Percentiles rank a stretch among this genome's conserved stretches.
These are phyloP conservation scores for Gymnoscelis rufifasciata DNA, from an alignment of 2,888 invertebrate species.

Conservation along the genomic window DNA sequence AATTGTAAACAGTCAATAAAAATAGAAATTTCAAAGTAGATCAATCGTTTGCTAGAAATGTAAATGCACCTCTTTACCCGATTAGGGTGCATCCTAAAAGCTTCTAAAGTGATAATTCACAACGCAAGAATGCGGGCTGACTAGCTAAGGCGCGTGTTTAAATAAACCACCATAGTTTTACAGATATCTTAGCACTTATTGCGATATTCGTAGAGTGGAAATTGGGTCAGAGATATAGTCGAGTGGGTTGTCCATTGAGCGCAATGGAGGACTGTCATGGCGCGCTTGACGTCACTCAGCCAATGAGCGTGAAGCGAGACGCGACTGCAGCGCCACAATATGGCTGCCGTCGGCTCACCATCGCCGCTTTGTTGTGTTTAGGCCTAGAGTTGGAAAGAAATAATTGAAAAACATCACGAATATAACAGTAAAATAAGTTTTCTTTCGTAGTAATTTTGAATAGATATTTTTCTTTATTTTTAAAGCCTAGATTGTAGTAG, in stretches of 20 bases:
- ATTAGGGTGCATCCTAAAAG: constrained; percentile 77
- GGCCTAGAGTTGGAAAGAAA: constrained; percentile 65
- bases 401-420: constrained; percentile 34
- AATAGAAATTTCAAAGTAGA: constrained; percentile 57
- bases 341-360: constrained; percentile 69
- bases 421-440: constrained; percentile 24
- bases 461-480: constrained; percentile 4
- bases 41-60: constrained; percentile 65
- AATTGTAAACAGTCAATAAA: constrained; percentile 64
- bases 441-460: neutral
- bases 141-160: constrained; percentile 62
- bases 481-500: constrained; percentile 10
- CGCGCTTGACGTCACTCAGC: constrained; percentile 74
- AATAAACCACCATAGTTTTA: constrained; percentile 39
- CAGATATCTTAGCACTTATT: constrained; percentile 30
- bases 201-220: constrained; percentile 33
- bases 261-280: constrained; percentile 74
- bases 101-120: constrained; percentile 70
- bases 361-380: constrained; percentile 72
- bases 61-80: constrained; percentile 63
- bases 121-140: constrained; percentile 71
- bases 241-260: constrained; percentile 47
- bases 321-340: constrained; percentile 76
- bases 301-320: constrained; percentile 64
- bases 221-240: constrained; percentile 33